These are phyloP conservation scores for Psittacula derbiana DNA, from an alignment of 2,797 vertebrate genomes.

Conservation along the genomic window DNA sequence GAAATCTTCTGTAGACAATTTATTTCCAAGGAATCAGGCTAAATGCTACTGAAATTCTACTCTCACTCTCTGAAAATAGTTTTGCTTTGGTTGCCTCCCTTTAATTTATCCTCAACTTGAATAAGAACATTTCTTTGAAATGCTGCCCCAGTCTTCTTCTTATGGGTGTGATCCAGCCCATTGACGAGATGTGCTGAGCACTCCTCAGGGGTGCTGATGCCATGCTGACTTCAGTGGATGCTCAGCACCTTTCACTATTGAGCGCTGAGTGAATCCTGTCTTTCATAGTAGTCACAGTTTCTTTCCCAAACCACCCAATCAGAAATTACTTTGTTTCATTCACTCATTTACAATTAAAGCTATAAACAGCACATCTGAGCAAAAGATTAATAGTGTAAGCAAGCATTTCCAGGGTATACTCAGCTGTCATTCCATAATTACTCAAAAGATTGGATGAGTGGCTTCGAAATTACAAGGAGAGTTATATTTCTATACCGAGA, in stretches of 20 bases:
- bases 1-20: not conserved
- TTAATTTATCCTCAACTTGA: constrained; percentile 56
- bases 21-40: constrained; percentile 31
- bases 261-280: not conserved
- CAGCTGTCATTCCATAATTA: constrained; percentile 40
- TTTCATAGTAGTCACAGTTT: not conserved
- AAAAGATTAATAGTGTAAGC: constrained; percentile 62
- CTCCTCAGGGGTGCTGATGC: not conserved
- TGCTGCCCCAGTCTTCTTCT: not conserved
- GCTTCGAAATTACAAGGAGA: constrained; percentile 58
- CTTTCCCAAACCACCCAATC: constrained; percentile 1
- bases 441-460: constrained; percentile 22
- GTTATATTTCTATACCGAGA: constrained; percentile 40
- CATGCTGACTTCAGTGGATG: not conserved
- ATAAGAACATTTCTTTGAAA: constrained; percentile 21
- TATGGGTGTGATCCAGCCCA: not conserved
- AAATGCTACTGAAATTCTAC: constrained; percentile 19
- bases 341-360: constrained; percentile 23
- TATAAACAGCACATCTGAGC: constrained; percentile 5
- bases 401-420: constrained; percentile 52
- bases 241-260: not conserved
- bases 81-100: constrained; percentile 49
- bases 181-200: not conserved
- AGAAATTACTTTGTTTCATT: not conserved
- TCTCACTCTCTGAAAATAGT: constrained; percentile 15